A percentile compares a stretch with the other conserved stretches of the same genome.
Evolutionary conservation across 2,113 vertebrate species (phyloP).

Genomic region (Strix uralensis): DNA sequence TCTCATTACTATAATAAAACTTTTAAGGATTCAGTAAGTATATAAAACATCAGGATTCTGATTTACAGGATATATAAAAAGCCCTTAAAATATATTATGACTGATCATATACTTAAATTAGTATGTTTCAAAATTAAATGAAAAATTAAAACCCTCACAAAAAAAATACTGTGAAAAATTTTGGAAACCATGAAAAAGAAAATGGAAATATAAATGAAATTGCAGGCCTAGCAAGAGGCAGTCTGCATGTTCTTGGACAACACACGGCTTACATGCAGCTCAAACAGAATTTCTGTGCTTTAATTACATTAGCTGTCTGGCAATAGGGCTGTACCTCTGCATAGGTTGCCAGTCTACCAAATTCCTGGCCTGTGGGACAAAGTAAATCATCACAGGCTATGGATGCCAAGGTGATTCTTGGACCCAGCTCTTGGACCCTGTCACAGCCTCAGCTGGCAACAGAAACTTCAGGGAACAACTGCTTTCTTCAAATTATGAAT

Average conservation of each 20-base stretch:
- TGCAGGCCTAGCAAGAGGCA: not conserved
- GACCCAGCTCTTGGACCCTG: not conserved
- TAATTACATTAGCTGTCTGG: conserved; percentile 7
- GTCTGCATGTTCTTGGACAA: not conserved
- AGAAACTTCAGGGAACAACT: not conserved
- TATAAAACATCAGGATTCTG: not conserved
- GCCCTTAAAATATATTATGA: not conserved
- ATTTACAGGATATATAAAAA: not conserved
- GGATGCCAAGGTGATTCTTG: conserved; percentile 19
- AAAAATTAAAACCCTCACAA: not conserved
- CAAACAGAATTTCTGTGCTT: not conserved
- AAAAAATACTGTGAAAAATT: not conserved
- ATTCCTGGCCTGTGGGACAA: not conserved
- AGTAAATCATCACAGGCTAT: not conserved
- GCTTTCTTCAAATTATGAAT: not conserved
- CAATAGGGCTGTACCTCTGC: not conserved
- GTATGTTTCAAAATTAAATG: not conserved
- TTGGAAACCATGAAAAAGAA: not conserved
- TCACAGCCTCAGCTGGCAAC: not conserved
- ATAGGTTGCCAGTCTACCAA: not conserved
- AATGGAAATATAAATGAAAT: not conserved
- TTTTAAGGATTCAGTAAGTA: not conserved
- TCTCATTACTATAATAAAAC: not conserved
- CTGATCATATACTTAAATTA: not conserved
- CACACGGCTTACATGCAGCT: not conserved